phyloP scores from a whole-genome alignment of 1,140 invertebrate species.

The Psix sp. region DNA sequence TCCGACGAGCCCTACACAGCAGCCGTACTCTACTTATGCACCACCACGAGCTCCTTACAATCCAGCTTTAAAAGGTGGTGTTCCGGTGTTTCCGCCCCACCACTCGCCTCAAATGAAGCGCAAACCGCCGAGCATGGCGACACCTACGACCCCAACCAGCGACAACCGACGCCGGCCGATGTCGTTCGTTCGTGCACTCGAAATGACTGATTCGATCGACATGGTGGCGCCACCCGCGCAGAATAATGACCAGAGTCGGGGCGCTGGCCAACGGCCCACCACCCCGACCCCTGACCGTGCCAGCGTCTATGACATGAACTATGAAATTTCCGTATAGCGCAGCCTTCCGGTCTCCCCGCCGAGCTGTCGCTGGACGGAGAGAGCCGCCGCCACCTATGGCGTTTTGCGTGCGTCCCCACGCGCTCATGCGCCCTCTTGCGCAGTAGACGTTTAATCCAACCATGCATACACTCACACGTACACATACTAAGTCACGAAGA shows the following conservation, averaged over 20 bases:
- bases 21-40: slow-evolving; percentile 70
- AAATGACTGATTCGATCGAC: slow-evolving; percentile 92
- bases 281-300: slow-evolving; percentile 87
- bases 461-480: background rate
- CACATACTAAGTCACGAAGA: slow-evolving; percentile 32
- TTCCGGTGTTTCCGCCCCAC: slow-evolving; percentile 82
- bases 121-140: slow-evolving; percentile 75
- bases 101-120: slow-evolving; percentile 83
- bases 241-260: slow-evolving; percentile 66
- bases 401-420: slow-evolving; percentile 39
- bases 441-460: slow-evolving; percentile 49
- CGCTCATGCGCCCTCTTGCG: slow-evolving; percentile 35
- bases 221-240: slow-evolving; percentile 76
- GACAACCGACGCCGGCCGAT: slow-evolving; percentile 84
- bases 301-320: slow-evolving; percentile 96
- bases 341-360: slow-evolving; percentile 67
- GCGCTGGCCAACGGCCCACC: slow-evolving; percentile 72
- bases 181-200: slow-evolving; percentile 93
- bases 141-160: slow-evolving; percentile 73
- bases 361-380: slow-evolving; percentile 70
- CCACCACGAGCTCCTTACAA: slow-evolving; percentile 76
- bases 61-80: slow-evolving; percentile 81
- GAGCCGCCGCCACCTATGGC: slow-evolving; percentile 50
- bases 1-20: slow-evolving; percentile 86
- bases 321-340: slow-evolving; percentile 93